Evolutionary conservation across 2,113 vertebrate genomes (phyloP), one percentile per base, ranked within the genome.

Genomic region (Cromileptes altivelis): DNA sequence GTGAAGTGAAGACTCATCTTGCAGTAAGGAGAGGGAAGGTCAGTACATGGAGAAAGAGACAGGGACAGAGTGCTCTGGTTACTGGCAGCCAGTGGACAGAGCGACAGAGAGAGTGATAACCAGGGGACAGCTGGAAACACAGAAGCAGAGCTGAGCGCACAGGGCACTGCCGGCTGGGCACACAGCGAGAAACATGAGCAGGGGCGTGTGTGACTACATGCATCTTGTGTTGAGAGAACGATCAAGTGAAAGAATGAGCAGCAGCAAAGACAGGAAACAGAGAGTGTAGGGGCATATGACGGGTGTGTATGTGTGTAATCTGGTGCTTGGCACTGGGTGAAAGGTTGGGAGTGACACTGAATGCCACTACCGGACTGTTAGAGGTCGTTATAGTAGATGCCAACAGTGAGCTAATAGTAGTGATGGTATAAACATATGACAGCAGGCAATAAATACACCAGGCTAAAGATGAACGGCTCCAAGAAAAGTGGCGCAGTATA

Each of bases 371-470:
- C 37, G 47, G 75, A 89, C 78, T 23, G 76, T 65, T 85, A 52
- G 89, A 91, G 88, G 89, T 89, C 78, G 45, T 67, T 72, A 60
- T 86, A 81, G 90, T 85, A 84, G 89, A 91, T 89, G 88, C 80
- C 90, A 85, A 62, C 65, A 60, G 68, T 14, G 18, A 53, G 79
- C 81, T 84, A 79, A 88, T 83, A 88, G 88, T 70, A 77, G 85
- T 33, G 27, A 61, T 63, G 92, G 67, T 82, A 60, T 77, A 60
- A 83, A 70, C 12, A 70, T 79, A 81, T 85, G 70, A n/a, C 53
- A 63, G 73, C 18, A 49, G 61, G 70, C 33, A 70, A 90, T 73
- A 77, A 84, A 84, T 74, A 90, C 40, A 57, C 55, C 67, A n/a
- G 71, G 50, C 62, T 47, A 12, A 67, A 78, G 74, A 81, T 67